These are phyloP conservation scores for Diachasmimorpha longicaudata DNA, from an alignment of 1,140 invertebrate genomes.

Conservation along the genomic window DNA sequence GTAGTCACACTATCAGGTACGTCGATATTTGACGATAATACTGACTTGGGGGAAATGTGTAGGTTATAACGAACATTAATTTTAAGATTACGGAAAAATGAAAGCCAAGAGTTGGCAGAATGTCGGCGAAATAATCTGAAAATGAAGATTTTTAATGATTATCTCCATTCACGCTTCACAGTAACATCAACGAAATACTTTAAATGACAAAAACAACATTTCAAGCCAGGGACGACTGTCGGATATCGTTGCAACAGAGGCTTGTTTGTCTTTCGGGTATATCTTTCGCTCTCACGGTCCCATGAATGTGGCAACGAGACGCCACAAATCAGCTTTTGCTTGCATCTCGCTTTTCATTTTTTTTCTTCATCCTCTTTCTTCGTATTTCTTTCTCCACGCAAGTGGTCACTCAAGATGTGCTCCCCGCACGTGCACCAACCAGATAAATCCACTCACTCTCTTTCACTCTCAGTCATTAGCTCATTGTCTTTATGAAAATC, in stretches of 20 bases:
- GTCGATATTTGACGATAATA: constrained; percentile 10
- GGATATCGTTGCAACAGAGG: constrained; percentile 25
- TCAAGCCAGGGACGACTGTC: constrained; percentile 8
- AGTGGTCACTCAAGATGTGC: constrained; percentile 33
- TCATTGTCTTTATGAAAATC: background rate
- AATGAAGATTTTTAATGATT: background rate
- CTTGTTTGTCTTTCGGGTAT: constrained; percentile 27
- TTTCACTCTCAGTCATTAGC: background rate
- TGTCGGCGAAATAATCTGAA: background rate
- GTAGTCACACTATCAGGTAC: constrained; percentile 36
- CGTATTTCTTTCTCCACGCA: constrained; percentile 7
- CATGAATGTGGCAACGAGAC: constrained; percentile 18
- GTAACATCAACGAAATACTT: constrained; percentile 24
- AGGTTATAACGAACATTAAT: background rate
- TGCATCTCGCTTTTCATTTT: background rate
- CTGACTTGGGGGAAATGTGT: background rate
- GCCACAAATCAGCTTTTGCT: constrained; percentile 16
- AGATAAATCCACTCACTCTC: constrained; percentile 45
- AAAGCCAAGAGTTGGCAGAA: too few species aligned
- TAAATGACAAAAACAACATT: constrained; percentile 41
- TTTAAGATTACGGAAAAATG: too few species aligned
- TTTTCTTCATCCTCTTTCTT: constrained; percentile 14
- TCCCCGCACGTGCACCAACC: constrained; percentile 43
- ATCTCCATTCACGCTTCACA: constrained; percentile 21
- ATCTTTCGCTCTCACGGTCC: constrained; percentile 18